Percentiles rank a stretch among this genome's conserved stretches.
Conservation (phyloP, 2,888 invertebrate species). For the Blomia tropicalis region DNA sequence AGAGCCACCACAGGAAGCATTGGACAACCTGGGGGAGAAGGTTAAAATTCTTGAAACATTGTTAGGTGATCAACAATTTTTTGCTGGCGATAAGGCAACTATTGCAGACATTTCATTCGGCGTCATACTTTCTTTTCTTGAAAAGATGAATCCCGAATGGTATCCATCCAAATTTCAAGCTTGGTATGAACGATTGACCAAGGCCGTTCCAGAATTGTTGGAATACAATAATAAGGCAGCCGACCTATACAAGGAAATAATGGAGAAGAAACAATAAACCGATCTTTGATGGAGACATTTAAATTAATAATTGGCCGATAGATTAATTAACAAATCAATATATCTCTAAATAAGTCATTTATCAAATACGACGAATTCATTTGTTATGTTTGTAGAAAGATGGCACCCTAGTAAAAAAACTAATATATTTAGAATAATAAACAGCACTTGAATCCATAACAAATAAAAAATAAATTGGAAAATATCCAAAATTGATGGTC, state of each 20-base stretch:
- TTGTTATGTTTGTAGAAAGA: too few species aligned
- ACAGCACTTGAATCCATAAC: too few species aligned
- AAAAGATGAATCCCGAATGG: background rate
- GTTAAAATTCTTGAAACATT: constrained; percentile 7
- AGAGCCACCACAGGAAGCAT: background rate
- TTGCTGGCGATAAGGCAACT: constrained; percentile 5
- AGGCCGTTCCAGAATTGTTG: constrained; percentile 6
- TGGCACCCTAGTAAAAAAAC: too few species aligned
- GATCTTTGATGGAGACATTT: background rate
- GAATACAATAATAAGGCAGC: background rate
- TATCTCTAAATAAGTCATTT: too few species aligned
- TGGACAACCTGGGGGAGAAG: constrained; percentile 7
- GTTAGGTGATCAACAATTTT: background rate
- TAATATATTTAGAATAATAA: too few species aligned
- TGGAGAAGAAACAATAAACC: background rate
- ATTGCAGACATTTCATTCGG: constrained; percentile 16
- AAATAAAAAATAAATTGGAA: too few species aligned
- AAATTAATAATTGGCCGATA: background rate
- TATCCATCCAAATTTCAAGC: background rate
- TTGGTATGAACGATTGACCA: constrained; percentile 14
- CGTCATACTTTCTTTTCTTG: background rate
- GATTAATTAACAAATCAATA: too few species aligned
- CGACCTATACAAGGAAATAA: background rate
- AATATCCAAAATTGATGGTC: too few species aligned
- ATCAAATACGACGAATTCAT: too few species aligned